Evolutionary conservation across 1,140 invertebrate species (phyloP), one percentile per base, ranked within the genome.

Genomic region (Brachionus plicatilis): DNA sequence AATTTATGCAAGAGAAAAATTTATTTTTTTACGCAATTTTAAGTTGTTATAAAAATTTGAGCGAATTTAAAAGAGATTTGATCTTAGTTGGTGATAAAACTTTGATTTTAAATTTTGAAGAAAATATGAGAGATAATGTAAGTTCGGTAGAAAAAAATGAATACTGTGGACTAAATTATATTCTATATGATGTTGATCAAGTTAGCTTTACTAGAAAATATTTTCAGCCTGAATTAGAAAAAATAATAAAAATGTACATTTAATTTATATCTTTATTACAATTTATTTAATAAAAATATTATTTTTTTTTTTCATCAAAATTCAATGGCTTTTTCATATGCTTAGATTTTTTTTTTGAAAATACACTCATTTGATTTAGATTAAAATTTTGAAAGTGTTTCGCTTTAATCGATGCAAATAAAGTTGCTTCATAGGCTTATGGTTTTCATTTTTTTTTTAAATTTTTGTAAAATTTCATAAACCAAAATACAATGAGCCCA

Each of bases 1-100:
- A 82, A n/a, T 82, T 82, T 27, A 82, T 82, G 24, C 1, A 41
- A 41, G 79, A 65, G 37, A 82, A 82, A 43, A 65, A 65, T 20
- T 65, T 82, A 27, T 24, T 33, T 41, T 68, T 82, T 60, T 45
- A 43, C 6, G 79, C 37, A 24, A 43, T 82, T 17, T 82, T 82
- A 45, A 68, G 79, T 12, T 82, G 65, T 17, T 66, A 65, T 68
- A 82, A 82, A 68, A 53, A 56, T 50, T 27, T 12, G 29, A 76
- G 9, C 27, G 72, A 50, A 24, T 76, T 76, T 37, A 76, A 76
- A 29, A 47, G 72, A 50, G 72, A 76, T 50, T 14, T 76, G 2
- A 50, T 50, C 50, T 20, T 76, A 6, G 27, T 50, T 14, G 37
- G 72, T 9, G 20, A 41, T 17, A 43, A 72, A 20, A 1, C 2